Evolutionary conservation across 1,140 invertebrate genomes (phyloP), one percentile per base, ranked within the genome.

Genomic region (Drosophila kurseongensis): DNA sequence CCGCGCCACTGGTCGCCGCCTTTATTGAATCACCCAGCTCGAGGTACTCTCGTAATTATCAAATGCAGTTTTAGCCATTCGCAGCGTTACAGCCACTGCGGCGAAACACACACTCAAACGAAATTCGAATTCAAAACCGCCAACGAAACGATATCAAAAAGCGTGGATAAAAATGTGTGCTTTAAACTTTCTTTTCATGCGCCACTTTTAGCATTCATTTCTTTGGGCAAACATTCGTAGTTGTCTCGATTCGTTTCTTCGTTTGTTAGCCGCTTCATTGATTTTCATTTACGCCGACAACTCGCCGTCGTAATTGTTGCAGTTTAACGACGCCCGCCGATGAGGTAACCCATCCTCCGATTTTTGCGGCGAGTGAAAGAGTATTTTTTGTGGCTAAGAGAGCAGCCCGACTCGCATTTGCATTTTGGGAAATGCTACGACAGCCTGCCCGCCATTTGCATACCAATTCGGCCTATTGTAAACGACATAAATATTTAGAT

Each of bases 161-260:
- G 27, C 66, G 42, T 35, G 38, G 38, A 40, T 29, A 51, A 80
- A 74, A 54, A 51, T 78, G 47, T 71, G 57, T 75, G 79, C 67
- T 69, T 58, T 23, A 72, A 86, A 86, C 83, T 86, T 86, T 86
- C 83, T 89, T 86, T 86, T 86, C 79, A 76, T 86, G 80, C 75
- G 84, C 61, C 84, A 84, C 80, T 84, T 84, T 89, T 69, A 80
- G 76, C 84, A 67, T 67, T 58, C 82, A 75, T 81, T 86, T 57
- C 83, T 76, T 76, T 80, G 66, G 36, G 16, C 76, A 74, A 77
- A 77, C 85, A 78, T 89, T 84, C 65, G 80, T 72, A 60, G 62
- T 51, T 67, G 73, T 58, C 71, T 75, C 55, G 42, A 50, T 58
- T 68, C 45, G 57, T 65, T 55, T 73, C 47, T 42, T 48, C 60